Base-by-base conservation (phyloP, 53 echinoderm and acorn worm genomes). In the Henricia sp. region DNA sequence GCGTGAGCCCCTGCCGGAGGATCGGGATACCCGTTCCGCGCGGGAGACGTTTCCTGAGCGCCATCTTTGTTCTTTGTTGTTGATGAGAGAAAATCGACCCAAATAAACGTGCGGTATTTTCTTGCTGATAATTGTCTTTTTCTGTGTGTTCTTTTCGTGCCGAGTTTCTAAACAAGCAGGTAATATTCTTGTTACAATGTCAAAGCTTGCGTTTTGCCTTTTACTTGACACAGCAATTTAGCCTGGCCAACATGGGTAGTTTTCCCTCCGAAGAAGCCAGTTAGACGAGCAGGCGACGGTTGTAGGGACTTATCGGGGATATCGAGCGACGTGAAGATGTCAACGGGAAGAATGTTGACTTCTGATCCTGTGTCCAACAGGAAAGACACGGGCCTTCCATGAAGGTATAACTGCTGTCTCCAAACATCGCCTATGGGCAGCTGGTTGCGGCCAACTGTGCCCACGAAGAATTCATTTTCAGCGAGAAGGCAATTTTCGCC, bases 301-400 rank as follows among this genome's bases (percentile, higher is more conserved):
- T 40, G 78, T 0, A 78, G 64, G 25, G 33, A 33, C 33, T 60
- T 78, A 21, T 78, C 48, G 17, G 60, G 34, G 8, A 76, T 27
- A 35, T 62, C 41, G 19, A 78, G 62, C 10, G 41, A 62, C 13
- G 38, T 48, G 48, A 41, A 78, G 28, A 78, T 43, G 26, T 20
- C 30, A n/a, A 42, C 23, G 11, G 78, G 63, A 13, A 78, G 44
- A 13, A 78, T 78, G 38, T 78, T 78, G 4, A 78, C 63, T 35
- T 76, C 78, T 6, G 63, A 59, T 29, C 62, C 78, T 39, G 78
- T 78, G 62, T 78, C 78, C 4, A 78, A 20, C 14, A 78, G 48
- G 20, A 78, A 78, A 38, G 27, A 62, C 37, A 78, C 78, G n/a
- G 60, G 39, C 11, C 14, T 39, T 21, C 43, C 46, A 62, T 78